Conservation (phyloP, 2,888 invertebrate genomes). For the Cryptosula pallasiana region DNA sequence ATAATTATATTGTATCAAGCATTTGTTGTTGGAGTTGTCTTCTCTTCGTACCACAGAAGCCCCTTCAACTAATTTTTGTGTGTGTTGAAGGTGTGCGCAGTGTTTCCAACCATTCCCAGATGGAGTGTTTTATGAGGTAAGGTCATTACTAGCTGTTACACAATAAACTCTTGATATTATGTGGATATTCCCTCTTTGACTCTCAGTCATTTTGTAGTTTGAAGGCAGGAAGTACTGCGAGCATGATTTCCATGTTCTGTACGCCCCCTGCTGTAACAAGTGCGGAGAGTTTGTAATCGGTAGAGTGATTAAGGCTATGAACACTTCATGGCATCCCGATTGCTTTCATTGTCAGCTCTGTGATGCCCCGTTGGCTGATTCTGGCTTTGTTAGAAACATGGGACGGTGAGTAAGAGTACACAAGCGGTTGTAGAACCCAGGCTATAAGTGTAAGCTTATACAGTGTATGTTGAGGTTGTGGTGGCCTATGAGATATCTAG, state of each 20-base stretch:
- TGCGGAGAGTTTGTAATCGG: slow-evolving; percentile 96
- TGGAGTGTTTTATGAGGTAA: slow-evolving; percentile 86
- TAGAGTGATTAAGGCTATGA: slow-evolving; percentile 98
- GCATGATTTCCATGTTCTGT: slow-evolving; percentile 94
- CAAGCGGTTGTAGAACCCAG: neutral
- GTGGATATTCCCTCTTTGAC: no score
- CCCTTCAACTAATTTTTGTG: no score
- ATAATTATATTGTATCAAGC: no score
- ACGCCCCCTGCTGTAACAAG: slow-evolving; percentile 77
- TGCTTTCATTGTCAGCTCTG: slow-evolving; percentile 97
- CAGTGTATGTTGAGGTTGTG: neutral
- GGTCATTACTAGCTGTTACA: no score
- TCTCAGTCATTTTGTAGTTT: slow-evolving; percentile 62
- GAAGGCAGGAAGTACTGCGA: slow-evolving; percentile 99
- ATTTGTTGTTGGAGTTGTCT: no score
- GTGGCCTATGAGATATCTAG: no score
- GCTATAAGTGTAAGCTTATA: neutral
- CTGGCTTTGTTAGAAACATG: slow-evolving; percentile 77
- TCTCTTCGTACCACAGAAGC: no score
- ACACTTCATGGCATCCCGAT: slow-evolving; percentile 95
- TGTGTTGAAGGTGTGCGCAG: slow-evolving; percentile 75
- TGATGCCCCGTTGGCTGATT: slow-evolving; percentile 82
- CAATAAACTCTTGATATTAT: no score
- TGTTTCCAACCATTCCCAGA: slow-evolving; percentile 97
- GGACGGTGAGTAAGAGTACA: slow-evolving; percentile 57